A percentile compares a stretch with the other conserved stretches of the same genome.
phyloP scores from a whole-genome alignment of 2,888 invertebrate genomes.

The Pheosia gnoma region DNA sequence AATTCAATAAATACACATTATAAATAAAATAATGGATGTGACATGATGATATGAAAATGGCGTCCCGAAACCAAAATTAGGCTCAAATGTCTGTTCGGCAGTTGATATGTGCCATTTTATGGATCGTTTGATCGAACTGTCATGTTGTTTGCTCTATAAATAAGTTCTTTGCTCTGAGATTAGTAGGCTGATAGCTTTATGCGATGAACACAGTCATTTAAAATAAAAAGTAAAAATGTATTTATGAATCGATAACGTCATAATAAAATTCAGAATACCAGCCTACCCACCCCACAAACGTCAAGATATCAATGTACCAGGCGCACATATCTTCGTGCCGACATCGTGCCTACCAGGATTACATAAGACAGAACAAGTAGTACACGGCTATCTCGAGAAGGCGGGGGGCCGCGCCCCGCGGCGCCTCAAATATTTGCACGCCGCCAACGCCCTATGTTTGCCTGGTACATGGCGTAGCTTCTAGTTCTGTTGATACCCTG shows the following conservation, averaged over 20 bases:
- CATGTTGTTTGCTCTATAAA: no score
- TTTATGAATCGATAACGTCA: not conserved
- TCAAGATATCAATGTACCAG: constrained; percentile 24
- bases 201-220: no score
- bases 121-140: no score
- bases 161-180: no score
- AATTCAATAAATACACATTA: no score
- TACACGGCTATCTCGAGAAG: constrained; percentile 51
- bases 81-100: no score
- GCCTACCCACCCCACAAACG: not conserved
- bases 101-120: no score
- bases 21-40: no score
- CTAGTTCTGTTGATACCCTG: constrained; percentile 51
- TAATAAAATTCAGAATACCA: not conserved
- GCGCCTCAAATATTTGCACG: constrained; percentile 61
- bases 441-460: constrained; percentile 61
- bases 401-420: constrained; percentile 49
- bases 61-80: no score
- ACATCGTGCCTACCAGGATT: constrained; percentile 52
- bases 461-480: constrained; percentile 55
- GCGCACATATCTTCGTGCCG: constrained; percentile 28
- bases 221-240: not conserved
- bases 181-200: no score
- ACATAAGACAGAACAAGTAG: constrained; percentile 55
- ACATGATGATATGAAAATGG: no score